Conservation (phyloP, 92 coral and sea anemone genomes). For the Scolanthus callimorphus region DNA sequence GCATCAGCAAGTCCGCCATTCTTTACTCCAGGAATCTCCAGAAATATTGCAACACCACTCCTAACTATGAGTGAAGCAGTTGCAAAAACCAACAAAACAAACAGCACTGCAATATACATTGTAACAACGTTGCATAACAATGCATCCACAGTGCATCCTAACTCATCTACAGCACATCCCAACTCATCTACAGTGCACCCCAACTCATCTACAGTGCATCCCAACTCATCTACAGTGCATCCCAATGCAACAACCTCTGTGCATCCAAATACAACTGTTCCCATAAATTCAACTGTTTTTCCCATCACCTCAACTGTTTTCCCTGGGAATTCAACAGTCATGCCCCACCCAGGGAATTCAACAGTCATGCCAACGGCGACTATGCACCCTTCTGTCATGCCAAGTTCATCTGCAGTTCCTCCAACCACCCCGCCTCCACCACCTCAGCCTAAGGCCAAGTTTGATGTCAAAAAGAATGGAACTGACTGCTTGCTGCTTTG, state of each 20-base stretch:
- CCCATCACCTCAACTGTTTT: slow-evolving; percentile 3
- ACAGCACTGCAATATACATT: no score
- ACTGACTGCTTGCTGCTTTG: slow-evolving; percentile 49
- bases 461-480: slow-evolving; percentile 37
- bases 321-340: slow-evolving; percentile 2
- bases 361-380: slow-evolving; percentile 11
- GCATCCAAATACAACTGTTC: not conserved
- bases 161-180: no score
- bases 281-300: not conserved
- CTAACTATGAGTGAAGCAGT: no score
- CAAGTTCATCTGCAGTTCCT: slow-evolving; percentile 26
- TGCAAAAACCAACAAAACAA: no score
- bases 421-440: slow-evolving; percentile 30
- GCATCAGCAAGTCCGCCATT: no score
- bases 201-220: not conserved
- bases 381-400: slow-evolving; percentile 23
- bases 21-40: no score
- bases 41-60: no score
- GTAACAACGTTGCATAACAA: no score
- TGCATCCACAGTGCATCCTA: no score
- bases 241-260: slow-evolving; percentile 1
- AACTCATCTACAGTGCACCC: not conserved
- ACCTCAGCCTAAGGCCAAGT: slow-evolving; percentile 43
- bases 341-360: not conserved
- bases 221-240: not conserved